Base-by-base conservation (phyloP, 2,797 vertebrate genomes). In the Macroramphosus scolopax region DNA sequence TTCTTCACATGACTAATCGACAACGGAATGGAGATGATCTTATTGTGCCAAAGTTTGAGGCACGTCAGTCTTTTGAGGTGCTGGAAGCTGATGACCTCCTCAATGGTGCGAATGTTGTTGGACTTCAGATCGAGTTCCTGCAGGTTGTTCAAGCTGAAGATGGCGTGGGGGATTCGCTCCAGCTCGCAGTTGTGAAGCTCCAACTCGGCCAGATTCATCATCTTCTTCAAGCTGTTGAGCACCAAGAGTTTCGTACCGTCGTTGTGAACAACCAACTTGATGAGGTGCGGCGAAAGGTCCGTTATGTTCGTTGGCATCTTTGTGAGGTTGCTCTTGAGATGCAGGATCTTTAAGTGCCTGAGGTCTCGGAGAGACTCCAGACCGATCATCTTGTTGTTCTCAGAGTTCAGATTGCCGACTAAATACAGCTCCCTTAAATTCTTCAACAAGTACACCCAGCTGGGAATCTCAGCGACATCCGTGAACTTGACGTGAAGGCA, bases 401-500 rank as follows among this genome's bases (percentile, higher is more conserved):
- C 96, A 2, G 96, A 96, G 90, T 97, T 98, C 81, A 99, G 86
- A 56, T 98, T 97, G 61, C 97, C 97, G 54, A 97, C 86, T 66
- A 98, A 80, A 75, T 98, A 97, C 38, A 99, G 76, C 76, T 99
- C 97, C 26, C 91, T 91, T 43, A 98, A 88, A 67, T 89, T 98
- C 87, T 94, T 98, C 70, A 98, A 83, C 83, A 98, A 69, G 72
- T 99, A 99, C 4, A 98, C 92, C 96, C 95, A 99, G 32, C 92
- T 93, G 12, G 97, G 96, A 61, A 99, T 98, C 87, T 99, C 96
- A 29, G 92, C 95, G 13, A 99, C 95, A 7, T 98, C 97, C 1
- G 95, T 98, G 89, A 99, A 98, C 80, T 99, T 98, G 68, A 98
- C 94, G 13, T 98, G 93, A 92, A 99, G 94, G 92, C 95, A 97